These are phyloP conservation scores for Napeogenes inachia DNA, from an alignment of 2,888 invertebrate species.

Conservation along the genomic window DNA sequence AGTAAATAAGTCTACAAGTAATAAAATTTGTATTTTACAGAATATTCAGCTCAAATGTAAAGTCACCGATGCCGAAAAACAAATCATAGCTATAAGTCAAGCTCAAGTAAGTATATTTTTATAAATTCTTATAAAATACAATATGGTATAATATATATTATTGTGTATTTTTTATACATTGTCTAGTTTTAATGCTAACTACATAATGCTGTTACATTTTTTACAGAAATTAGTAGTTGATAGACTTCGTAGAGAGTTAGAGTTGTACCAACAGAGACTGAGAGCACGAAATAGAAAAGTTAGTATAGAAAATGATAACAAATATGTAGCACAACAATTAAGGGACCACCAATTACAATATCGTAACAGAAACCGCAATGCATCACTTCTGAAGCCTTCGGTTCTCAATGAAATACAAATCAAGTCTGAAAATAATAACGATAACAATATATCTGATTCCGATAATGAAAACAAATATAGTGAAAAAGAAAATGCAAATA, in stretches of 20 bases:
- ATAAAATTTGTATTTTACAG: constrained; percentile 51
- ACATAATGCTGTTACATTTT: neutral
- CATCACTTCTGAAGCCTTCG: constrained; percentile 67
- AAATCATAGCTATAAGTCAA: constrained; percentile 77
- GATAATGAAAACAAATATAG: constrained; percentile 58
- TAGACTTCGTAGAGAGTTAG: constrained; percentile 74
- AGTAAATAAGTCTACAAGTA: constrained; percentile 13
- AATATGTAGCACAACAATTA: constrained; percentile 66
- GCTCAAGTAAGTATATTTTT: constrained; percentile 70
- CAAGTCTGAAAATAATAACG: constrained; percentile 59
- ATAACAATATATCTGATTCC: constrained; percentile 58
- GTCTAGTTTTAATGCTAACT: constrained; percentile 21
- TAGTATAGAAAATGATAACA: constrained; percentile 65
- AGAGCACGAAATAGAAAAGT: constrained; percentile 65
- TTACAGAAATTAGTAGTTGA: constrained; percentile 77
- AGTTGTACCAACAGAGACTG: constrained; percentile 71
- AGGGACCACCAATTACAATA: constrained; percentile 65
- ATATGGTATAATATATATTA: constrained; percentile 1
- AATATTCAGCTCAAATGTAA: constrained; percentile 71
- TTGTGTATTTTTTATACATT: constrained; percentile 8
- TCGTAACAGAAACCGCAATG: constrained; percentile 52
- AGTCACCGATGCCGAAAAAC: constrained; percentile 78
- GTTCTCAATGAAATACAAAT: constrained; percentile 70
- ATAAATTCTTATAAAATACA: neutral
- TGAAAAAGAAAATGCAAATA: constrained; percentile 63